A percentile compares a stretch with the other conserved stretches of the same genome.
phyloP scores from a whole-genome alignment of 2,113 vertebrate genomes.

The Phyllostomus hastatus region DNA sequence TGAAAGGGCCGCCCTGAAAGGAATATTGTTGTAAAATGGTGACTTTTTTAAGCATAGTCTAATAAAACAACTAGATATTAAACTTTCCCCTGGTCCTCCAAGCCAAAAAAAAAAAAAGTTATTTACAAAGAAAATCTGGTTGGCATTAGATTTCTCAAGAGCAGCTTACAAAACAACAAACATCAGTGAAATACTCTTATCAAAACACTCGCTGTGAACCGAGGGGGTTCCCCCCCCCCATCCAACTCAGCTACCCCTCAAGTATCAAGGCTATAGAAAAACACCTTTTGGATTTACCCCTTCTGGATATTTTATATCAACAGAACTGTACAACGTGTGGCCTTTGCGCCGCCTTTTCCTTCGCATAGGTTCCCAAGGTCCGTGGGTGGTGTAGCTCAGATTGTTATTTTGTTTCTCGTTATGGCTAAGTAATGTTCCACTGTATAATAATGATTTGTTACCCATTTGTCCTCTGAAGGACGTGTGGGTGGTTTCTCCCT shows the following conservation, averaged over 20 bases:
- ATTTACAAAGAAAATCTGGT: not conserved
- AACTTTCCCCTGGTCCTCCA: not conserved
- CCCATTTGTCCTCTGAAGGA: not conserved
- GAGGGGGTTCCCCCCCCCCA: not conserved
- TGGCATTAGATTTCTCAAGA: not conserved
- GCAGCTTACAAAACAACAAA: not conserved
- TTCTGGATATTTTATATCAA: not conserved
- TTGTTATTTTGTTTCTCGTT: not conserved
- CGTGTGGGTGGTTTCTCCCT: not conserved
- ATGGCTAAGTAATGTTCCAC: not conserved
- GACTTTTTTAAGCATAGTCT: not conserved
- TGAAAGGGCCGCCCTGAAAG: not conserved
- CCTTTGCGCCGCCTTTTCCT: not conserved
- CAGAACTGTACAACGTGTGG: not conserved
- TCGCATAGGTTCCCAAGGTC: not conserved
- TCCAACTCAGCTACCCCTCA: not conserved
- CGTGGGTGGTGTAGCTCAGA: not conserved
- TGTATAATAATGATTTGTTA: not conserved
- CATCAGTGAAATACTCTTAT: not conserved
- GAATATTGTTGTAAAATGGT: not conserved
- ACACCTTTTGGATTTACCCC: not conserved
- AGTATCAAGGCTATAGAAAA: not conserved
- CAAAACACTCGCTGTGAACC: not conserved
- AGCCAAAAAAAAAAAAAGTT: not conserved
- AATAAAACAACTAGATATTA: not conserved